phyloP scores from a whole-genome alignment of 2,888 invertebrate genomes.

The Hipparchia sbordonii region DNA sequence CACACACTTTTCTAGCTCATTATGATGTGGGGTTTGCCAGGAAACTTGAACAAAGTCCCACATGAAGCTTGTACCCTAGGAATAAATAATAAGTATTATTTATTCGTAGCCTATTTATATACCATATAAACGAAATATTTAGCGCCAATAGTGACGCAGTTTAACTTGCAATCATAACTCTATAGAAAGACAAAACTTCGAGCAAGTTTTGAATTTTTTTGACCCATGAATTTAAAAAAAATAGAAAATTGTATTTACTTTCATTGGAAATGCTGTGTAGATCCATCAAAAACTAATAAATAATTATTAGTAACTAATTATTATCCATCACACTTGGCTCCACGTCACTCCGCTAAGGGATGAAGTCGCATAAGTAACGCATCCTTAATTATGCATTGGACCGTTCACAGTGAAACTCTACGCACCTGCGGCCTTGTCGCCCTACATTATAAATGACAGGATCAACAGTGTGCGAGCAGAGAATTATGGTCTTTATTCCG shows the following conservation, averaged over 20 bases:
- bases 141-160: no score
- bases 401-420: constrained; percentile 65
- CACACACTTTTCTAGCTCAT: no score
- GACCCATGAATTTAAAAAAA: no score
- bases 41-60: no score
- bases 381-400: constrained; percentile 77
- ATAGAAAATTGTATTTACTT: neutral
- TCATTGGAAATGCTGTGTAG: neutral
- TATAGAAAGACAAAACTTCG: neutral
- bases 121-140: no score
- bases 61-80: no score
- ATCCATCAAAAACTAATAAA: neutral
- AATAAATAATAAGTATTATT: no score
- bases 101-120: no score
- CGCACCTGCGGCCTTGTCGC: constrained; percentile 74
- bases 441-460: constrained; percentile 75
- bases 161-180: no score
- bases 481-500: constrained; percentile 11
- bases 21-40: no score
- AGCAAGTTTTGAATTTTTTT: no score
- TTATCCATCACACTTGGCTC: constrained; percentile 56
- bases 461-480: constrained; percentile 5
- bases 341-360: constrained; percentile 51
- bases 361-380: constrained; percentile 55
- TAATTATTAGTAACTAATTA: constrained; percentile 17